Percentiles rank a stretch among this genome's conserved stretches.
Conservation (phyloP, 2,888 invertebrate genomes). For the Trilocha varians region DNA sequence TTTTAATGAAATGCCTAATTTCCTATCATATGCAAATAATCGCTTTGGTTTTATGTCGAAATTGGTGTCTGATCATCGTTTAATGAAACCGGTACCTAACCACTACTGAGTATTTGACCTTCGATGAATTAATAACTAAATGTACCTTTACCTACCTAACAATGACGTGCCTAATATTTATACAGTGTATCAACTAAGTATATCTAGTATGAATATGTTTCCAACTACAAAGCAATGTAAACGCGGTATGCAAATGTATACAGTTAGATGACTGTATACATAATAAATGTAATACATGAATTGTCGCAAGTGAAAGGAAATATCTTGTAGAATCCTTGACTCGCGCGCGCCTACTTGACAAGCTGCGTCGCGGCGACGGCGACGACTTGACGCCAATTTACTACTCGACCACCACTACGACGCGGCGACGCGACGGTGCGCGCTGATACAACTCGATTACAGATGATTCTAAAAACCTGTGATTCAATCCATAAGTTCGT, state of each 20-base stretch:
- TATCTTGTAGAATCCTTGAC: constrained; percentile 70
- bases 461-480: too few relatives aligned
- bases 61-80: not conserved
- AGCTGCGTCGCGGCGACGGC: constrained; percentile 14
- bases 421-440: constrained; percentile 2
- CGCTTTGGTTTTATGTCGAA: not conserved
- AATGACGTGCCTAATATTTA: constrained; percentile 16
- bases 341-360: constrained; percentile 52
- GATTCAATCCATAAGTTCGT: constrained; percentile 17
- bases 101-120: not conserved
- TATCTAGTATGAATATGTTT: constrained; percentile 14
- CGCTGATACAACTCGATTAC: too few relatives aligned
- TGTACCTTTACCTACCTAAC: constrained; percentile 4
- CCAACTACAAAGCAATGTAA: constrained; percentile 5
- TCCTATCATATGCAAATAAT: too few relatives aligned
- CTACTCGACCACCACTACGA: constrained; percentile 1
- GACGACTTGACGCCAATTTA: constrained; percentile 18
- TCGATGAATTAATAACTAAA: not conserved
- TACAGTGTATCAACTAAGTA: constrained; percentile 21
- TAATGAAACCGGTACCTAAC: not conserved
- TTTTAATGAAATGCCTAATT: too few relatives aligned
- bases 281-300: constrained; percentile 32
- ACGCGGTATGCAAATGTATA: constrained; percentile 6
- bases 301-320: constrained; percentile 72
- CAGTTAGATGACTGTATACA: constrained; percentile 6